Evolutionary conservation across 2,888 invertebrate species (phyloP), one percentile per base, ranked within the genome.

Genomic region (Willowsia nigromaculata): DNA sequence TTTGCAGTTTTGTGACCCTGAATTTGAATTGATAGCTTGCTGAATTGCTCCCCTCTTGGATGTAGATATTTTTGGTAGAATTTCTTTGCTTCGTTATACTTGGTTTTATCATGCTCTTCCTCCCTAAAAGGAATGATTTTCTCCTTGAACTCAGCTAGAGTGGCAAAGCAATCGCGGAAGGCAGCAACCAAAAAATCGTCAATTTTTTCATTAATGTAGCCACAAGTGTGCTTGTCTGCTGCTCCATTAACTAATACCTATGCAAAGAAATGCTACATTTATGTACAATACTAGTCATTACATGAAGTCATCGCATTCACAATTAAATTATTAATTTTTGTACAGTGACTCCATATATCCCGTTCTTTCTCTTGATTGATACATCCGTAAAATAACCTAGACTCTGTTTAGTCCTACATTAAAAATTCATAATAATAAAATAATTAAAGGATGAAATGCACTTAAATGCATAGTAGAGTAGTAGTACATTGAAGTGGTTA

Each of bases 11-110:
- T 43, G 13, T 59, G 30, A 0, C 82, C 88, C 40, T 82, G 83
- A 22, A 88, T 53, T 37, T 88, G 88, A n/a, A 88, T 18, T 7
- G 88, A 83, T 1, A 88, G 13, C 25, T 88, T 88, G 7, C 88
- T 47, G 18, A 76, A 88, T 0, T 40, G 2, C 1, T 50, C 25
- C 25, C 89, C 89, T 2, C 40, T 33, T n/a, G 89, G 59, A 22
- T 71, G 18, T n/a, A 89, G 33, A 11, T 71, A 15, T 0, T 37
- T n/a, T 9, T 2, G 4, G 53, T 53, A 88, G 18, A 88, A 76
- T 0, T 40, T 13, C 7, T 62, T 83, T 0, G 78, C 30, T 1
- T 25, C 53, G 0, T 82, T 62, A 59, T 40, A 74, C 1, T 37
- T 47, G 22, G 82, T 11, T 30, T 59, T 37, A 0, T 33, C 78